Evolutionary conservation across 2,113 vertebrate genomes (phyloP).

Genomic region (Hyaena hyaena): DNA sequence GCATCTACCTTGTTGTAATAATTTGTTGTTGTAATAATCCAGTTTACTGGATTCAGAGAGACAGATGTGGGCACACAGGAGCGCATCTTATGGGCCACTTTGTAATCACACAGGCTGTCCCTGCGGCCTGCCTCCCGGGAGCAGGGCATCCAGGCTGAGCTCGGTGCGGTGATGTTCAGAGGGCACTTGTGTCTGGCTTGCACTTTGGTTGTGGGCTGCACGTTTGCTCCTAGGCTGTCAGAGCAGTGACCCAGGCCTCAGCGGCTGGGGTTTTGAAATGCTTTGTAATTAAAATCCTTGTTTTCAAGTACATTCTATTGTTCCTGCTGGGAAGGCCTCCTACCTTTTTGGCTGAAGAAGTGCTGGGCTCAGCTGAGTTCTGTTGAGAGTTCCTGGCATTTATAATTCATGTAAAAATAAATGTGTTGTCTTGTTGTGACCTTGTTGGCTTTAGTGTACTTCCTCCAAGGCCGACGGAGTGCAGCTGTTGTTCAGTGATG

Average conservation of each 20-base stretch:
- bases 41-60: background rate
- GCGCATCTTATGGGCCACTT: background rate
- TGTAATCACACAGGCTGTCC: background rate
- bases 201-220: background rate
- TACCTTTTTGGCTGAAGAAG: constrained; percentile 8
- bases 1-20: fast-evolving
- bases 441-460: background rate
- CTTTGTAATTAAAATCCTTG: background rate
- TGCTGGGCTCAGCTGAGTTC: background rate
- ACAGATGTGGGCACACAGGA: fast-evolving
- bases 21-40: too few species aligned
- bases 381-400: background rate
- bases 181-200: background rate
- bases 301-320: background rate
- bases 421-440: background rate
- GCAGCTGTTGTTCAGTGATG: fast-evolving
- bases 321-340: background rate
- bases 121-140: background rate
- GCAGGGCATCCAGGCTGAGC: background rate
- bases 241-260: background rate
- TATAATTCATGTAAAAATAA: background rate
- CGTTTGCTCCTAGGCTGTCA: fast-evolving
- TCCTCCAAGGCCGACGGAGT: background rate
- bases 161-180: fast-evolving
- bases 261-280: background rate